Percentiles rank a stretch among this genome's conserved stretches.
These are phyloP conservation scores for Chrysemys picta DNA, from an alignment of 2,113 vertebrate species.

Conservation along the genomic window DNA sequence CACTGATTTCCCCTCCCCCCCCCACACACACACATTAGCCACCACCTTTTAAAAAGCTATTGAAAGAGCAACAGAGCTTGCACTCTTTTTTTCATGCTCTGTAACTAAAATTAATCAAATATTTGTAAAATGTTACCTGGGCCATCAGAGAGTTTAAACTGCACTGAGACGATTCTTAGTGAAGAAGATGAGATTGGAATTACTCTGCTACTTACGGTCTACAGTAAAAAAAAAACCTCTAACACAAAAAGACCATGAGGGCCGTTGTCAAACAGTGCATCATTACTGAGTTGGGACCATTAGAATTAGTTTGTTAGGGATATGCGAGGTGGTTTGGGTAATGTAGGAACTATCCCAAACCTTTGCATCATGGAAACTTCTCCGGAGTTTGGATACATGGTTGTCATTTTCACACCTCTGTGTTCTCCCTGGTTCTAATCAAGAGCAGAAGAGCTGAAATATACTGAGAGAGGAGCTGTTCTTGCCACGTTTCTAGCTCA, in stretches of 20 bases:
- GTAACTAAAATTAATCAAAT: background rate
- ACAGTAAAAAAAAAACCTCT: background rate
- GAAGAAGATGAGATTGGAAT: background rate
- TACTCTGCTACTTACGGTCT: background rate
- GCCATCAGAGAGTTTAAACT: background rate
- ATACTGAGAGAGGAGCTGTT: background rate
- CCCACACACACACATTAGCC: background rate
- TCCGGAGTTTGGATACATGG: background rate
- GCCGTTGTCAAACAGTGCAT: background rate
- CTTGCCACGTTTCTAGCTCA: background rate
- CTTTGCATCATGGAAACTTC: background rate
- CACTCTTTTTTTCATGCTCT: background rate
- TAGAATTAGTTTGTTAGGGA: background rate
- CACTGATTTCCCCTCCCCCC: background rate
- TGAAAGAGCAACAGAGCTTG: background rate
- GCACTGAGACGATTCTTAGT: background rate
- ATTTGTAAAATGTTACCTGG: background rate
- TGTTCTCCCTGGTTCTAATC: background rate
- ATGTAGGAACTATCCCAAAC: background rate
- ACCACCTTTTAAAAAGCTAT: background rate
- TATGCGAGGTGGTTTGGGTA: background rate
- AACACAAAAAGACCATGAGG: background rate
- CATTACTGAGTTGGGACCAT: background rate
- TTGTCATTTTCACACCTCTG: background rate
- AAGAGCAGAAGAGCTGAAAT: background rate